Conservation (phyloP, 2,888 invertebrate species). For the Brenthis ino region DNA sequence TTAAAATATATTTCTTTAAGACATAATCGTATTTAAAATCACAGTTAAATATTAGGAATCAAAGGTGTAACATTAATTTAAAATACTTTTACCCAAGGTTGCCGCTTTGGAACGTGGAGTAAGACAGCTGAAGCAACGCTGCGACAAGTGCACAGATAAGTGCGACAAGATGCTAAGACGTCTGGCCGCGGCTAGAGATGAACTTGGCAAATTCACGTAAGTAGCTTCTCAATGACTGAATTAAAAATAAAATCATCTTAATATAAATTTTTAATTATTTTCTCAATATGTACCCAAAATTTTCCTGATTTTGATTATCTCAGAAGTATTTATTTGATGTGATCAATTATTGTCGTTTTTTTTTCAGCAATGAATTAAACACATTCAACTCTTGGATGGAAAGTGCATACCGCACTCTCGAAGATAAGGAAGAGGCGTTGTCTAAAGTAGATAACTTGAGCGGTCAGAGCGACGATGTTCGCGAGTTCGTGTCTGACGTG, state of each 20-base stretch:
- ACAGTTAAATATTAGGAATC: not conserved
- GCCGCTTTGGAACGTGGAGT: constrained; percentile 93
- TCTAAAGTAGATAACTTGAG: constrained; percentile 88
- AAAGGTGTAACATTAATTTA: not conserved
- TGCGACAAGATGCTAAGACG: constrained; percentile 89
- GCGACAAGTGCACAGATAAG: constrained; percentile 90
- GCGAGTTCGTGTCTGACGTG: constrained; percentile 95
- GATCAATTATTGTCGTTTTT: not conserved
- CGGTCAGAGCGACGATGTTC: constrained; percentile 89
- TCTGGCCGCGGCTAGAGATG: constrained; percentile 90
- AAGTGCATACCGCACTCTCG: constrained; percentile 88
- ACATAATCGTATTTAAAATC: too few species aligned
- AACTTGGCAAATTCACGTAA: constrained; percentile 91
- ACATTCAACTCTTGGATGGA: constrained; percentile 93
- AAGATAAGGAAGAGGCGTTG: constrained; percentile 92
- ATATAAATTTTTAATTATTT: too few species aligned
- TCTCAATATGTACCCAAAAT: too few species aligned
- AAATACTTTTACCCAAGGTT: constrained; percentile 66
- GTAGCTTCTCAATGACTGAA: constrained; percentile 33
- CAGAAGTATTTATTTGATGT: constrained; percentile 14
- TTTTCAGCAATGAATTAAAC: constrained; percentile 86
- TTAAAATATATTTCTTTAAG: not conserved
- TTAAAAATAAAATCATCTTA: too few species aligned
- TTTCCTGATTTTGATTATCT: not conserved
- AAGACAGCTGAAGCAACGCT: constrained; percentile 90